phyloP scores from a whole-genome alignment of 2,797 vertebrate genomes.

The Onychomys torridus region DNA sequence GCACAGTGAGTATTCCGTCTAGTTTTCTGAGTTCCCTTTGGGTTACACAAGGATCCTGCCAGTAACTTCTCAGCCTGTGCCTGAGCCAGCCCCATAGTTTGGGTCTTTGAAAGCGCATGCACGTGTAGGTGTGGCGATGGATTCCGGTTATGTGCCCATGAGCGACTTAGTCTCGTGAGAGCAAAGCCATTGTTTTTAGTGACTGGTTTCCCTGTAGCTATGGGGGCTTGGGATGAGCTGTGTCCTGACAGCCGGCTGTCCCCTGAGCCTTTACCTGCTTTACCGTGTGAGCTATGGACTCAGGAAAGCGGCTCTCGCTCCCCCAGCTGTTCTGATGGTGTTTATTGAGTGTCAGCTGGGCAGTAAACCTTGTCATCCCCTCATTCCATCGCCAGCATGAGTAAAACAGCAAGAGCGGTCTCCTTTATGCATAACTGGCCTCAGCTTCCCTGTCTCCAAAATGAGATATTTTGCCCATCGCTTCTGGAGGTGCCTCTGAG shows the following conservation, averaged over 20 bases:
- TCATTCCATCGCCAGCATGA: background rate
- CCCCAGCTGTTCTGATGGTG: background rate
- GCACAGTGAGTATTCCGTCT: background rate
- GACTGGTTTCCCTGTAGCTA: rapidly evolving
- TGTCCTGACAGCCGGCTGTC: background rate
- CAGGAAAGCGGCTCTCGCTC: background rate
- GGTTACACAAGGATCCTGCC: background rate
- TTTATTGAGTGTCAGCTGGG: background rate
- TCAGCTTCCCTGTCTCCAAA: conserved; percentile 42
- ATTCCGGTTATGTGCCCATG: background rate
- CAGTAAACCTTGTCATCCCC: background rate
- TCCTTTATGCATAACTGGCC: background rate
- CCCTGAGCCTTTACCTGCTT: background rate
- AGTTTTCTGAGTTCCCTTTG: background rate
- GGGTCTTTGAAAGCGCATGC: background rate
- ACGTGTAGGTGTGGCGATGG: background rate
- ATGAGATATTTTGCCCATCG: background rate
- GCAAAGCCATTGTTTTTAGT: background rate
- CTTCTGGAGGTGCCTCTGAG: background rate
- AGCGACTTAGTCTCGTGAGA: background rate
- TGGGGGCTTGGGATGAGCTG: background rate
- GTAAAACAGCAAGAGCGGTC: background rate
- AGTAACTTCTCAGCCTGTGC: background rate
- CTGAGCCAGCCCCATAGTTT: background rate
- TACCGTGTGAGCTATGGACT: background rate